phyloP scores from a whole-genome alignment of 2,797 vertebrate species.

The Jordanella pulchra region DNA sequence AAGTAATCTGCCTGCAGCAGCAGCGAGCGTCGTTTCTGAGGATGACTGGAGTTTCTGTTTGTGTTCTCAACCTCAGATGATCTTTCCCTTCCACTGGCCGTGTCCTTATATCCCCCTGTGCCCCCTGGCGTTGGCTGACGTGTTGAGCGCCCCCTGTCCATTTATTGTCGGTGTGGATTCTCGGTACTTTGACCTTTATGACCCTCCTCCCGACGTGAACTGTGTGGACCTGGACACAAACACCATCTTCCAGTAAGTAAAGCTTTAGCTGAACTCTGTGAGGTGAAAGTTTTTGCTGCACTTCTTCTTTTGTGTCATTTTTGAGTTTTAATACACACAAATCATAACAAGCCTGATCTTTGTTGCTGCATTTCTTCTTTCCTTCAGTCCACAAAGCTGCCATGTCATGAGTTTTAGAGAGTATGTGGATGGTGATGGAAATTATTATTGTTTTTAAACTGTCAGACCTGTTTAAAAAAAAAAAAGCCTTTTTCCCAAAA shows the following conservation, averaged over 20 bases:
- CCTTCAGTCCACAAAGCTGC: slow-evolving; percentile 15
- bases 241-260: slow-evolving; percentile 94
- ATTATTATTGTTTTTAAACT: slow-evolving; percentile 37
- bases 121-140: slow-evolving; percentile 93
- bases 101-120: slow-evolving; percentile 97
- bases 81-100: slow-evolving; percentile 98
- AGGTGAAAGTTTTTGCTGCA: neutral
- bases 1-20: neutral
- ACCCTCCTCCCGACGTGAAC: slow-evolving; percentile 95
- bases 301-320: neutral
- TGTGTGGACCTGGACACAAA: slow-evolving; percentile 98
- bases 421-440: slow-evolving; percentile 9
- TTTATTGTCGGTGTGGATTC: slow-evolving; percentile 98
- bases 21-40: neutral
- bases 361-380: slow-evolving; percentile 13
- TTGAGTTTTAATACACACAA: neutral
- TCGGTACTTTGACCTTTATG: slow-evolving; percentile 96
- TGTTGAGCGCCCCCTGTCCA: slow-evolving; percentile 94
- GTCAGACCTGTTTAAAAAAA: slow-evolving; percentile 31
- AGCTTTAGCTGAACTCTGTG: neutral
- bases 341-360: slow-evolving; percentile 11
- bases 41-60: neutral
- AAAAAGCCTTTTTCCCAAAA: slow-evolving; percentile 23
- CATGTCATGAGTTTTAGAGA: slow-evolving; percentile 43
- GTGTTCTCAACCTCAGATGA: slow-evolving; percentile 83